phyloP scores from a whole-genome alignment of 2,113 vertebrate species.

The Marmota flaviventris region DNA sequence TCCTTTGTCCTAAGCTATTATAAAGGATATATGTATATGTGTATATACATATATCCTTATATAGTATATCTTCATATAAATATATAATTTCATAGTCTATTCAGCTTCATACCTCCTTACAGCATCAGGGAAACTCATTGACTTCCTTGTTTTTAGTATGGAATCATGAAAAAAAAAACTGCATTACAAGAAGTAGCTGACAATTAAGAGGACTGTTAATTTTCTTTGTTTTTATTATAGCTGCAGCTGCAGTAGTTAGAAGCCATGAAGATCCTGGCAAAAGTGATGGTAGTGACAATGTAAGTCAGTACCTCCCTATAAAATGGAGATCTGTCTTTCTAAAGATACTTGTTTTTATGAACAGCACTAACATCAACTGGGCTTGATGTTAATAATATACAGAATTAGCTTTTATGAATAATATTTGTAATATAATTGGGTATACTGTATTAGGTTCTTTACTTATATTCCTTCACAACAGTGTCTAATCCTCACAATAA shows the following conservation, averaged over 20 bases:
- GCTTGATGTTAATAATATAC: not conserved
- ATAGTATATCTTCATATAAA: no score
- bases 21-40: not conserved
- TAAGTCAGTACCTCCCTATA: not conserved
- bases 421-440: not conserved
- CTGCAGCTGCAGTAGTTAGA: not conserved
- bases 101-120: not conserved
- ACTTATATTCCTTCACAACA: not conserved
- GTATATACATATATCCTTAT: not conserved
- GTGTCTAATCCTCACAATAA: slow-evolving; percentile 7
- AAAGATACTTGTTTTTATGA: not conserved
- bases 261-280: not conserved
- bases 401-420: not conserved
- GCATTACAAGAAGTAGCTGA: not conserved
- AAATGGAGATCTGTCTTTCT: not conserved
- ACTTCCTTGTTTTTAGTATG: not conserved
- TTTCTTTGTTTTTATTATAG: not conserved
- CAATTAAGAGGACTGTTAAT: not conserved
- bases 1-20: not conserved
- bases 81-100: not conserved
- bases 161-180: not conserved
- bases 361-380: not conserved
- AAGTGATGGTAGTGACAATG: not conserved
- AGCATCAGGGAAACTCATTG: not conserved
- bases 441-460: not conserved